Base-by-base conservation (phyloP, 2,113 vertebrate genomes). In the Actenoides lindsayi region DNA sequence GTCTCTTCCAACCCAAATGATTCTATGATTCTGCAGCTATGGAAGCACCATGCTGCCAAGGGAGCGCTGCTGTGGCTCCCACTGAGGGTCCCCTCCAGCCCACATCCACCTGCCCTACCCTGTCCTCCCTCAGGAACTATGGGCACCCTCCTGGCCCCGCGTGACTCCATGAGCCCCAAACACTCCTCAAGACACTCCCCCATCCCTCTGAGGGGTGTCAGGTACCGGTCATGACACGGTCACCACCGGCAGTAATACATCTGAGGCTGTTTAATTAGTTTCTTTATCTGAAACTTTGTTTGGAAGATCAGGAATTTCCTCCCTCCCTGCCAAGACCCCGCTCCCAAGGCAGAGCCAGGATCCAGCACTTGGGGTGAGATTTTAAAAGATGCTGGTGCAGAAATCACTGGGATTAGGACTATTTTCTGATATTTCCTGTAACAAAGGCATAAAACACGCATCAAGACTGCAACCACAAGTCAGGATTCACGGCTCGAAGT, bases 171-270 rank as follows among this genome's bases (percentile, higher is more conserved):
- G 11, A 68, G 24, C 13, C 18, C 77, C 84, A 41, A 14, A 37
- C 0, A 1, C 67, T 37, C 56, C n/a, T 33, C 1, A 3, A 33
- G 42, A 35, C 54, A 46, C 7, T 39, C 39, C 46, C 60, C n/a
- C 30, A 3, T 12, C 44, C 84, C 51, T 35, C 64, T 24, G 70
- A 0, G 0, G 35, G 35, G 75, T 25, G 63, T 30, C 1, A 0
- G 80, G 63, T 60, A 62, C 39, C 3, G 1, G 46, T 21, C 76
- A 42, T 0, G 0, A 4, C 24, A 14, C 0, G 2, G 28, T 51
- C 54, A 16, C 77, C 54, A 3, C 16, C 3, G 0, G 8, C 35
- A 54, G 20, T 16, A 70, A 30, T 7, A 10, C 0, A 0, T 70
- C 42, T 30, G 48, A 68, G 48, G 59, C 15, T 5, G 0, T 41